A percentile compares a stretch with the other conserved stretches of the same genome.
phyloP scores from a whole-genome alignment of 2,888 invertebrate genomes.

The Suillia variegata region DNA sequence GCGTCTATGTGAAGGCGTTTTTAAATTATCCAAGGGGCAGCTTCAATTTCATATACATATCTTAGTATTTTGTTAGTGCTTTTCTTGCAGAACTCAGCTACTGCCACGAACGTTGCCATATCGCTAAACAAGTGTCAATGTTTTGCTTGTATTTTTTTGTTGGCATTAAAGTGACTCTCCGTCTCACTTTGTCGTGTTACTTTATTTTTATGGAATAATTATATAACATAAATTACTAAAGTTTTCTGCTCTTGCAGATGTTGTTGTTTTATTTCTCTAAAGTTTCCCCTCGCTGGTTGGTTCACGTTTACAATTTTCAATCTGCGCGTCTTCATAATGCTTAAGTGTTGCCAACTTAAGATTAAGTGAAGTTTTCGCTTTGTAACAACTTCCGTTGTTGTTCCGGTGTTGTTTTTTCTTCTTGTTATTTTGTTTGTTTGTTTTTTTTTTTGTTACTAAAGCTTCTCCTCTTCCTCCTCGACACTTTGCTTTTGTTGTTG shows the following conservation, averaged over 20 bases:
- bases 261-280: slow-evolving; percentile 21
- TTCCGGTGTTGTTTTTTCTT: background rate
- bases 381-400: slow-evolving; percentile 14
- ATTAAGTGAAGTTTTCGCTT: slow-evolving; percentile 43
- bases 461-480: too few relatives aligned
- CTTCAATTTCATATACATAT: too few relatives aligned
- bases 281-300: too few relatives aligned
- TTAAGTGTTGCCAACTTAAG: slow-evolving; percentile 39
- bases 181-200: slow-evolving; percentile 17
- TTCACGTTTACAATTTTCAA: slow-evolving; percentile 43
- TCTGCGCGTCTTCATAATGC: slow-evolving; percentile 45
- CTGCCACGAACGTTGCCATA: too few relatives aligned
- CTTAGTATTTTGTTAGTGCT: too few relatives aligned
- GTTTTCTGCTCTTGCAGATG: slow-evolving; percentile 40
- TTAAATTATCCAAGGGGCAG: too few relatives aligned
- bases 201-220: slow-evolving; percentile 47
- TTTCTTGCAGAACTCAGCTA: too few relatives aligned
- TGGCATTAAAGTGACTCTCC: too few relatives aligned
- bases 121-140: slow-evolving; percentile 40
- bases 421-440: slow-evolving; percentile 16
- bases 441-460: too few relatives aligned
- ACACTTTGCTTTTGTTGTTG: too few relatives aligned
- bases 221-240: slow-evolving; percentile 54
- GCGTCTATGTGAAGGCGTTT: too few relatives aligned
- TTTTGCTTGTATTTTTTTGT: slow-evolving; percentile 28